Evolutionary conservation across 2,888 invertebrate species (phyloP).

Genomic region (Slavum lentiscoides): DNA sequence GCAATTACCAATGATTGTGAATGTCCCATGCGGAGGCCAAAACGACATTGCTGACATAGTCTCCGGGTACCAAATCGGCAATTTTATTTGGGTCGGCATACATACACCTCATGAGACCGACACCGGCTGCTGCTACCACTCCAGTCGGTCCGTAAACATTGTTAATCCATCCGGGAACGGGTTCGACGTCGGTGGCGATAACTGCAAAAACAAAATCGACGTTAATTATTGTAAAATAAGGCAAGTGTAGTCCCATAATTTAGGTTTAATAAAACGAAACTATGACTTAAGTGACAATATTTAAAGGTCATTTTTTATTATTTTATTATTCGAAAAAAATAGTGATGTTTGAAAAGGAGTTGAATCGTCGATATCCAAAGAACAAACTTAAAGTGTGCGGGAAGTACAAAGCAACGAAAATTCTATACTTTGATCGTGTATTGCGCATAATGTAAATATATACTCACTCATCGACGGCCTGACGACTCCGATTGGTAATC

Average conservation of each 20-base stretch:
- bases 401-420: too few species aligned
- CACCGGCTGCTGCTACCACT: constrained; percentile 62
- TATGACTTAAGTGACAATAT: too few species aligned
- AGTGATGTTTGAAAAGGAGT: too few species aligned
- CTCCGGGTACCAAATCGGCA: constrained; percentile 73
- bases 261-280: too few species aligned
- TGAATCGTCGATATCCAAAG: too few species aligned
- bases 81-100: constrained; percentile 63
- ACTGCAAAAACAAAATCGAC: constrained; percentile 56
- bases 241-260: too few species aligned
- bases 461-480: constrained; percentile 79
- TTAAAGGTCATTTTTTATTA: too few species aligned
- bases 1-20: constrained; percentile 57
- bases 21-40: constrained; percentile 66
- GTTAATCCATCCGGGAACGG: constrained; percentile 69
- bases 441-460: too few species aligned
- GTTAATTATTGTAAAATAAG: background rate
- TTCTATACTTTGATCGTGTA: too few species aligned
- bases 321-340: too few species aligned
- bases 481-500: constrained; percentile 80
- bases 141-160: constrained; percentile 72
- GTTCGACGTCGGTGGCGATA: constrained; percentile 60
- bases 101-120: constrained; percentile 68
- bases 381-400: too few species aligned
- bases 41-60: constrained; percentile 67